Percentiles rank a stretch among this genome's conserved stretches.
phyloP scores from a whole-genome alignment of 1,140 invertebrate genomes.

The Drosophila pachea region DNA sequence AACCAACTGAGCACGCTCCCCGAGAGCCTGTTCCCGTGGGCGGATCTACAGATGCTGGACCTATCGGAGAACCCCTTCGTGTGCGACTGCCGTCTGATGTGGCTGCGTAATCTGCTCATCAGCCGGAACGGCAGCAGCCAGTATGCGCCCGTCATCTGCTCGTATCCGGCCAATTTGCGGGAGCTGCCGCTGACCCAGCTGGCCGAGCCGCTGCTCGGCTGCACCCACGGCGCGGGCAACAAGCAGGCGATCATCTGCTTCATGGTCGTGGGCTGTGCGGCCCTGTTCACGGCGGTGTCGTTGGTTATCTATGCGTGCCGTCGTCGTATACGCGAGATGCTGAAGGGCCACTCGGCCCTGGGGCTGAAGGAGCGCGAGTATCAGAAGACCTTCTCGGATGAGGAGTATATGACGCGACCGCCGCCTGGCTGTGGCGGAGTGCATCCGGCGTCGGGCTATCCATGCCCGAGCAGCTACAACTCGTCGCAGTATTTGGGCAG shows the following conservation, averaged over 20 bases:
- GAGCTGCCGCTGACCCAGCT: constrained; percentile 85
- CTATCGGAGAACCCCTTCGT: constrained; percentile 90
- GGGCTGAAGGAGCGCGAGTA: constrained; percentile 91
- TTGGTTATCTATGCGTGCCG: constrained; percentile 88
- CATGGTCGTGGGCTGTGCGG: constrained; percentile 84
- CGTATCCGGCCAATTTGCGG: constrained; percentile 84
- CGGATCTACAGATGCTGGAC: constrained; percentile 87
- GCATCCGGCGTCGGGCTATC: constrained; percentile 45
- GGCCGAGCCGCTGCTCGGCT: constrained; percentile 87
- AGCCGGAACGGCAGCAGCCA: constrained; percentile 82
- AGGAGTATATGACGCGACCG: constrained; percentile 87
- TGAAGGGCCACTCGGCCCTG: constrained; percentile 88
- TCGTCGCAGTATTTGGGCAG: constrained; percentile 79
- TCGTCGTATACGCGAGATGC: constrained; percentile 85
- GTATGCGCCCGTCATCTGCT: constrained; percentile 83
- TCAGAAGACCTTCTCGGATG: constrained; percentile 91
- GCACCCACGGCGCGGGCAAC: constrained; percentile 85
- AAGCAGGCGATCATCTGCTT: constrained; percentile 89
- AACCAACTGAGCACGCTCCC: constrained; percentile 87
- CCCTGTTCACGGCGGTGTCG: constrained; percentile 83
- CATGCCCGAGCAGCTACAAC: constrained; percentile 53
- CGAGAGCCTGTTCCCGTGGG: constrained; percentile 88
- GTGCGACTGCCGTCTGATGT: constrained; percentile 89
- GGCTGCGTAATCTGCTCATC: constrained; percentile 87
- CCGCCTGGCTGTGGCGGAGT: constrained; percentile 51